phyloP scores from a whole-genome alignment of 1,140 invertebrate species.

The Armadillidium nasatum region DNA sequence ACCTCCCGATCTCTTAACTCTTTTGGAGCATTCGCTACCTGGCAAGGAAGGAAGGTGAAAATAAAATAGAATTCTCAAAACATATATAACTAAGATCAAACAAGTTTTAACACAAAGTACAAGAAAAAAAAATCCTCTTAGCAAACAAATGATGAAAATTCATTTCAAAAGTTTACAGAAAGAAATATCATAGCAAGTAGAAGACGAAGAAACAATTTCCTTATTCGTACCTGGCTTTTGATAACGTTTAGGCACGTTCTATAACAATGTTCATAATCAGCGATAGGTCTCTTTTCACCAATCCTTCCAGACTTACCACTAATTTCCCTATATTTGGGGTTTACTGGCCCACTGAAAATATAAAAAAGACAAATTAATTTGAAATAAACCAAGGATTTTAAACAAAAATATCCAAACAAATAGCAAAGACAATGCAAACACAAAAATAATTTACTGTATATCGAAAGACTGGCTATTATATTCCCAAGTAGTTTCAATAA shows the following conservation, averaged over 20 bases:
- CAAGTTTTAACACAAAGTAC: too few species aligned
- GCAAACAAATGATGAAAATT: neutral
- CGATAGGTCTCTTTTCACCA: slow-evolving; percentile 58
- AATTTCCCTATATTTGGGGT: slow-evolving; percentile 46
- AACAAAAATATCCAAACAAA: too few species aligned
- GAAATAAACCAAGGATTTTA: too few species aligned
- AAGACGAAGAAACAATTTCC: neutral
- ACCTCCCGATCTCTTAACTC: slow-evolving; percentile 44
- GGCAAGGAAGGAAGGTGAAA: neutral
- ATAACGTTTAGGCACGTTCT: slow-evolving; percentile 49
- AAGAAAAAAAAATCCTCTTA: too few species aligned
- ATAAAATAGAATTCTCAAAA: too few species aligned
- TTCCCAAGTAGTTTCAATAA: slow-evolving; percentile 60
- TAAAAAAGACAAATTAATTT: neutral
- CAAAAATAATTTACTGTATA: too few species aligned
- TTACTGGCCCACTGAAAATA: slow-evolving; percentile 47
- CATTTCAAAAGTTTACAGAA: neutral
- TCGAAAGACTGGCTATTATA: slow-evolving; percentile 59
- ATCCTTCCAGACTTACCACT: slow-evolving; percentile 46
- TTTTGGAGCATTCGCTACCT: slow-evolving; percentile 34
- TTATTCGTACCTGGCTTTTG: slow-evolving; percentile 30
- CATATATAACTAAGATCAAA: too few species aligned
- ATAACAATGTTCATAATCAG: slow-evolving; percentile 58
- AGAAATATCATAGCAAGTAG: neutral
- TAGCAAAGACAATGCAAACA: too few species aligned